These are phyloP conservation scores for Vulpes vulpes DNA, from an alignment of 2,113 vertebrate species.

Conservation along the genomic window DNA sequence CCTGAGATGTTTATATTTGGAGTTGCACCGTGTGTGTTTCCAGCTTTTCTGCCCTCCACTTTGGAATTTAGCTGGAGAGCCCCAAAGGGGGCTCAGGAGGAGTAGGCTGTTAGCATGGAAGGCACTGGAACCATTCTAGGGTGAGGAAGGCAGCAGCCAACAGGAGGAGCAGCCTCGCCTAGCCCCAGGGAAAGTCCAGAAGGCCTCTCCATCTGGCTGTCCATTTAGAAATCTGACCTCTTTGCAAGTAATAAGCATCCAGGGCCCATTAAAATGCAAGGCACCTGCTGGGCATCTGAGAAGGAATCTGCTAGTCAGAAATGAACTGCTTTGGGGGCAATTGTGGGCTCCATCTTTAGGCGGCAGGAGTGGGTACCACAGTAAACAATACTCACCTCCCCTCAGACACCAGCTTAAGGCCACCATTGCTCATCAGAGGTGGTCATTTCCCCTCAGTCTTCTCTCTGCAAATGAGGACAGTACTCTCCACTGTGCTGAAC, in stretches of 20 bases:
- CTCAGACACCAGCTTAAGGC: background rate
- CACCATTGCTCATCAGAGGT: background rate
- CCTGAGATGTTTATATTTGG: slow-evolving; percentile 53
- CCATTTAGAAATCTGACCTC: slow-evolving; percentile 78
- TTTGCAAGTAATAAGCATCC: slow-evolving; percentile 63
- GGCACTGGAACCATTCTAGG: background rate
- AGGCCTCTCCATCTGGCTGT: slow-evolving; percentile 79
- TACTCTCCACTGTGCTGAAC: background rate
- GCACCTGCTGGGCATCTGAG: slow-evolving; percentile 54
- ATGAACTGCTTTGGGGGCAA: slow-evolving; percentile 32
- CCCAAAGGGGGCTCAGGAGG: background rate
- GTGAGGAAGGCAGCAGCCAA: slow-evolving; percentile 31
- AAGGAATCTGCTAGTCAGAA: slow-evolving; percentile 59
- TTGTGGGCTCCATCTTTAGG: background rate
- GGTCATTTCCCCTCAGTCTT: background rate
- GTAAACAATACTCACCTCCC: background rate
- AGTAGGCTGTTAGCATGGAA: slow-evolving; percentile 43
- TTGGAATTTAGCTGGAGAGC: background rate
- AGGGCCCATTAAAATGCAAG: slow-evolving; percentile 74
- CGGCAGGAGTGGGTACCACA: background rate
- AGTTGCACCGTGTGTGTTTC: background rate
- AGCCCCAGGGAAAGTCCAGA: slow-evolving; percentile 70
- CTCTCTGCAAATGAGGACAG: background rate
- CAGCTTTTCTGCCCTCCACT: background rate
- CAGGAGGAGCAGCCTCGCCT: background rate